phyloP scores from a whole-genome alignment of 2,797 vertebrate genomes.

The Huso huso region DNA sequence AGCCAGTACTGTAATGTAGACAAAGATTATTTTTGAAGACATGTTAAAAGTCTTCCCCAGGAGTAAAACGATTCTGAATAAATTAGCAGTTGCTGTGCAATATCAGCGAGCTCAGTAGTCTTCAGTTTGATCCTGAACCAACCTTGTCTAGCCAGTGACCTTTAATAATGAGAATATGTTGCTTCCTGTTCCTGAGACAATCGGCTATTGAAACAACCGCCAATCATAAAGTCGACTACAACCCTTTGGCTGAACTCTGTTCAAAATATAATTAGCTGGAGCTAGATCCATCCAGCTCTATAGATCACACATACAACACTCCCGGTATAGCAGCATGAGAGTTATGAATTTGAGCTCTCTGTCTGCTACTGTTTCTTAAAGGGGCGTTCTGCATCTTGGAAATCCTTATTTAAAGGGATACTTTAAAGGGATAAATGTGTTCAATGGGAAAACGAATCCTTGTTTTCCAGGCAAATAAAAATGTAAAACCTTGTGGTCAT shows the following conservation, averaged over 20 bases:
- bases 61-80: conserved; percentile 39
- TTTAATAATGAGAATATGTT: conserved; percentile 61
- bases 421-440: too few relatives aligned
- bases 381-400: too few relatives aligned
- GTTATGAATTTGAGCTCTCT: too few relatives aligned
- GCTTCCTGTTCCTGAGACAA: conserved; percentile 62
- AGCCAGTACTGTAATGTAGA: neutral
- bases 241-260: conserved; percentile 46
- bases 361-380: too few relatives aligned
- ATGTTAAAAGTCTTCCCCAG: neutral
- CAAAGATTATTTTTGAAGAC: neutral
- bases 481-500: too few relatives aligned
- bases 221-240: conserved; percentile 44
- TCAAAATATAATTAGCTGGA: conserved; percentile 47
- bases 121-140: conserved; percentile 51
- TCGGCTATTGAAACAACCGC: conserved; percentile 58
- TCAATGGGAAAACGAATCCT: too few relatives aligned
- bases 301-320: conserved; percentile 4
- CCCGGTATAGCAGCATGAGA: too few relatives aligned
- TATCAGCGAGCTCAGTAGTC: conserved; percentile 48
- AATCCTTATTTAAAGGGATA: too few relatives aligned
- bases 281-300: conserved; percentile 42
- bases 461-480: too few relatives aligned
- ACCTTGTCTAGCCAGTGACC: conserved; percentile 57
- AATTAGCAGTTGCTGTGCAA: conserved; percentile 36